A percentile compares a stretch with the other conserved stretches of the same genome.
These are phyloP conservation scores for Aeoliscus strigatus DNA, from an alignment of 2,797 vertebrate genomes.

Conservation along the genomic window DNA sequence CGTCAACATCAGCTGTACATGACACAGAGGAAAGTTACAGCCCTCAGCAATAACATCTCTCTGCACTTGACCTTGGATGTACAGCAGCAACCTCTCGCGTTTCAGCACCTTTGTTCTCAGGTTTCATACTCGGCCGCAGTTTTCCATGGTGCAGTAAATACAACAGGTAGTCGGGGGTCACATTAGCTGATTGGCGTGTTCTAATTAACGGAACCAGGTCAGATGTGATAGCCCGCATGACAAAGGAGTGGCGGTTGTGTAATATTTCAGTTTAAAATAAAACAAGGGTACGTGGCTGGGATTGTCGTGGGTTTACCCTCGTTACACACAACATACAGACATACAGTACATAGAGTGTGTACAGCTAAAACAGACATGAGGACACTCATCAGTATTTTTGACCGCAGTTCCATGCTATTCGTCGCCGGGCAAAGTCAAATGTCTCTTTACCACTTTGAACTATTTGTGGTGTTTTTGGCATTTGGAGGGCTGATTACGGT, in stretches of 20 bases:
- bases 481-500: neutral
- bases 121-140: slow-evolving; percentile 45
- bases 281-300: slow-evolving; percentile 16
- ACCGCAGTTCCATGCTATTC: too few relatives aligned
- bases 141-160: slow-evolving; percentile 47
- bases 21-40: slow-evolving; percentile 31
- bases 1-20: slow-evolving; percentile 13
- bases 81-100: slow-evolving; percentile 24
- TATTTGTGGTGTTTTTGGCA: too few relatives aligned
- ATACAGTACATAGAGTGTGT: too few relatives aligned
- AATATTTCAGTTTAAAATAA: slow-evolving; percentile 34
- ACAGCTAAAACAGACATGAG: neutral
- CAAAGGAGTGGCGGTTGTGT: slow-evolving; percentile 26
- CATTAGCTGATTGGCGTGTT: slow-evolving; percentile 7
- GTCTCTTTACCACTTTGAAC: too few relatives aligned
- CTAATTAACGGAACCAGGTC: slow-evolving; percentile 21
- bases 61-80: slow-evolving; percentile 39
- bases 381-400: slow-evolving; percentile 13
- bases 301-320: slow-evolving; percentile 8
- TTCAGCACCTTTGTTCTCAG: slow-evolving; percentile 32
- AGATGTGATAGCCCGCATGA: too few relatives aligned
- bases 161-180: slow-evolving; percentile 19
- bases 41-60: slow-evolving; percentile 8
- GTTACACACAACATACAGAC: slow-evolving; percentile 4
- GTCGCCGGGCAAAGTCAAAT: too few relatives aligned